A percentile compares a stretch with the other conserved stretches of the same genome.
phyloP scores from a whole-genome alignment of 2,888 invertebrate species.

The Lucinisca nassula region DNA sequence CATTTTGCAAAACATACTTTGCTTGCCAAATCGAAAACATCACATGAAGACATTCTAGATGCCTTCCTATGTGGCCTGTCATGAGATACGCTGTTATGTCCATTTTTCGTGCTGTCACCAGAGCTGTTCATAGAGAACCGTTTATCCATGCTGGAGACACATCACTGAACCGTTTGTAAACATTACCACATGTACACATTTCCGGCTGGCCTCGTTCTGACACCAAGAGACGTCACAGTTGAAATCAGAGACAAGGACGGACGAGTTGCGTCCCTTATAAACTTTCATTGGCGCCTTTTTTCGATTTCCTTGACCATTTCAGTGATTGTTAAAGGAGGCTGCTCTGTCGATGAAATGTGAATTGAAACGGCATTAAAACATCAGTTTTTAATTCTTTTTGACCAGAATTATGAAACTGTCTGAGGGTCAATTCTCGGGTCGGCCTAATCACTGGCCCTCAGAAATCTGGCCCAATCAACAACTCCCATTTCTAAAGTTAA shows the following conservation, averaged over 20 bases:
- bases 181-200: conserved; percentile 68
- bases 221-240: background rate
- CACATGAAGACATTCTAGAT: background rate
- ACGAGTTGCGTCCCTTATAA: background rate
- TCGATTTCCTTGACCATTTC: too few species aligned
- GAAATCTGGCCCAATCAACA: too few species aligned
- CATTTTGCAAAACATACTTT: background rate
- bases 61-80: background rate
- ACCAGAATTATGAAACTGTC: too few species aligned
- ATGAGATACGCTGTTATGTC: background rate
- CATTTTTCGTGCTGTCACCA: background rate
- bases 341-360: too few species aligned
- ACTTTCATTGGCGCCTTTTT: background rate
- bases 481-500: too few species aligned
- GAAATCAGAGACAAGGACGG: background rate
- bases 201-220: conserved; percentile 45
- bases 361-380: too few species aligned
- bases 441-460: too few species aligned
- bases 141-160: conserved; percentile 16
- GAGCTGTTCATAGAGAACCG: background rate
- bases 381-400: too few species aligned
- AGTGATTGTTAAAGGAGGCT: too few species aligned
- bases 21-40: conserved; percentile 2
- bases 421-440: too few species aligned
- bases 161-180: conserved; percentile 58